Conservation (phyloP, 2,888 invertebrate species). For the Troilus luridus region DNA sequence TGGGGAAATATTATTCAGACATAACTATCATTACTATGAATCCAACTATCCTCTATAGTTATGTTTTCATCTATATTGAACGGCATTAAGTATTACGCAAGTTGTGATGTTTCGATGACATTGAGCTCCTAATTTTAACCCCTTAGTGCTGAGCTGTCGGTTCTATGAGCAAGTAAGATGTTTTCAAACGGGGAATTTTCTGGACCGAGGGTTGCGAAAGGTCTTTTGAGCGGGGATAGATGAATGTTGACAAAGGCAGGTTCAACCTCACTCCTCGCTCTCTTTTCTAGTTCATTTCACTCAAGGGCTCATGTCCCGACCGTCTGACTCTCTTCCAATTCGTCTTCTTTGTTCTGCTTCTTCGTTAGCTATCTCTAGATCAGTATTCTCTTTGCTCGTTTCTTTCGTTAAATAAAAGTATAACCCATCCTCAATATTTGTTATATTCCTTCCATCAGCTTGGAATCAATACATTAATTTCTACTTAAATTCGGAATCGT, state of each 20-base stretch:
- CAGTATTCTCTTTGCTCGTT: not conserved
- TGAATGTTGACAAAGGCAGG: constrained; percentile 46
- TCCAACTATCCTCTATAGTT: too few relatives aligned
- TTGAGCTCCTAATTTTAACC: not conserved
- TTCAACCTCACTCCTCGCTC: not conserved
- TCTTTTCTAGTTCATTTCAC: constrained; percentile 8
- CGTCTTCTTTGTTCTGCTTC: not conserved
- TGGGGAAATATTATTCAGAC: too few relatives aligned
- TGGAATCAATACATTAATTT: not conserved
- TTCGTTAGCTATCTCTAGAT: not conserved
- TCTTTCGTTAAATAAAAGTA: not conserved
- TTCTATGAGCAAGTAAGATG: not conserved
- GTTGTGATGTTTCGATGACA: not conserved
- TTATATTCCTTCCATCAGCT: not conserved
- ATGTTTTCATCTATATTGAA: not conserved
- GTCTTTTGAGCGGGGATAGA: not conserved
- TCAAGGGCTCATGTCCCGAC: not conserved
- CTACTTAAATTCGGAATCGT: too few relatives aligned
- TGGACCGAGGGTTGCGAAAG: constrained; percentile 12
- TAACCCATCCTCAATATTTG: not conserved
- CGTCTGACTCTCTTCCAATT: not conserved
- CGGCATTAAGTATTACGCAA: not conserved
- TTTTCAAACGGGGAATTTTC: constrained; percentile 28
- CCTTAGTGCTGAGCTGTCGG: not conserved
- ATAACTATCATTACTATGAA: too few relatives aligned